Evolutionary conservation across 2,888 invertebrate genomes (phyloP).

Genomic region (Apomyelois bistriatella): DNA sequence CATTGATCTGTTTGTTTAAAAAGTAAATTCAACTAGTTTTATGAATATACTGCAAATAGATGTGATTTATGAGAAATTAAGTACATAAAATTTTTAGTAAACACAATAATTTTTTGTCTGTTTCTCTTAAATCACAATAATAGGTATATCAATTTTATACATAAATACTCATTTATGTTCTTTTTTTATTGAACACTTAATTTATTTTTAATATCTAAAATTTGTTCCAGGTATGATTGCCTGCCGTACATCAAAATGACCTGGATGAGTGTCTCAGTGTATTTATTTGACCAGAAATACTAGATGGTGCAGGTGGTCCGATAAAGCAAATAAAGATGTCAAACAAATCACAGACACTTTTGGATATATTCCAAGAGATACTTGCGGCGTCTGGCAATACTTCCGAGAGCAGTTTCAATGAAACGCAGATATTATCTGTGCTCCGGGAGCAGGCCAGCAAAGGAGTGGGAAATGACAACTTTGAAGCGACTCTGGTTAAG

Average conservation of each 20-base stretch:
- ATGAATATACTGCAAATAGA: too few species aligned
- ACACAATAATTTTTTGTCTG: too few species aligned
- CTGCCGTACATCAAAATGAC: neutral
- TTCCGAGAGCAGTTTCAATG: constrained; percentile 53
- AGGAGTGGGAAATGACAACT: constrained; percentile 42
- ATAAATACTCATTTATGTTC: too few species aligned
- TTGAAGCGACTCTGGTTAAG: constrained; percentile 54
- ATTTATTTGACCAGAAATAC: constrained; percentile 8
- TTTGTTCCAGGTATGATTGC: constrained; percentile 7
- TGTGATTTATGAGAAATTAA: too few species aligned
- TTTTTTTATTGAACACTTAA: neutral
- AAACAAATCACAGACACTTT: constrained; percentile 59
- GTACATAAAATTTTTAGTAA: too few species aligned
- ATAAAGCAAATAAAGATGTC: constrained; percentile 44
- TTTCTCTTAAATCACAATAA: too few species aligned
- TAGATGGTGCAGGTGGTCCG: constrained; percentile 13
- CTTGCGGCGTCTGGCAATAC: constrained; percentile 66
- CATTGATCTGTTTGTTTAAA: too few species aligned
- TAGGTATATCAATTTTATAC: too few species aligned
- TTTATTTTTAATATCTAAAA: neutral
- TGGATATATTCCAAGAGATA: constrained; percentile 70
- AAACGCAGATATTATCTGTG: constrained; percentile 58
- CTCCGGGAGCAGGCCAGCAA: constrained; percentile 55
- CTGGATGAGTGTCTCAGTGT: neutral
- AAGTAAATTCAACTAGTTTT: too few species aligned